Evolutionary conservation across 1,140 invertebrate genomes (phyloP), one percentile per base, ranked within the genome.

Genomic region (Penaeus vannamei): DNA sequence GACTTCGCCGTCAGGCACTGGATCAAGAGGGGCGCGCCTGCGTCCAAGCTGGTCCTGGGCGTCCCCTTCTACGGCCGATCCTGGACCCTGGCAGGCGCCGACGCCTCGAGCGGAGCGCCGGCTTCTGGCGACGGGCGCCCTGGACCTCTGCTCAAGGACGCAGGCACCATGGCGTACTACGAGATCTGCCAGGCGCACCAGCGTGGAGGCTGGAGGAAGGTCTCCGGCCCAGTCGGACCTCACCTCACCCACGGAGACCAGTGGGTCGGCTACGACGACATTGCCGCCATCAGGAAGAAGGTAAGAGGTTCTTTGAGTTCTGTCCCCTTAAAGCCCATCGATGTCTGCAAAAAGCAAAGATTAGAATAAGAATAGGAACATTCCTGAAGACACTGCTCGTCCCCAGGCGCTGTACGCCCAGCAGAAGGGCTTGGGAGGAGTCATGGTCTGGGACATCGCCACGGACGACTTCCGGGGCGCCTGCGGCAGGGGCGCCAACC

Each of bases 41-140:
- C 95, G 0, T 95, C 95, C 26, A 98, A 96, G 91, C 94, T 98
- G 22, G 95, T 98, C 0, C 96, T 98, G 95, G 97, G 97, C 80
- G 96, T 98, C 94, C 97, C 97, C 1, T 92, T 97, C 22, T 98
- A 98, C 92, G 97, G 97, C 0, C 96, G 98, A 92, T 95, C 96
- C 0, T 98, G 98, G 92, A 96, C 95, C 89, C 46, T 89, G 23
- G 92, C 66, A 17, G 62, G 62, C 20, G 53, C 64, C 20, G 79
- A 91, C 29, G 64, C 60, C 66, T 53, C 77, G 23, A 89, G 76
- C 7, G 77, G 77, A 22, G 91, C 90, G 46, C 72, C 85, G 61
- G 86, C 90, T 4, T 32, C 29, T 53, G 91, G 90, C 10, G 85
- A 76, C 3, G 90, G 90, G 19, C 29, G 76, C 8, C 66, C 81